Evolutionary conservation across 1,140 invertebrate genomes (phyloP).

Genomic region (Kradibia gibbosae): DNA sequence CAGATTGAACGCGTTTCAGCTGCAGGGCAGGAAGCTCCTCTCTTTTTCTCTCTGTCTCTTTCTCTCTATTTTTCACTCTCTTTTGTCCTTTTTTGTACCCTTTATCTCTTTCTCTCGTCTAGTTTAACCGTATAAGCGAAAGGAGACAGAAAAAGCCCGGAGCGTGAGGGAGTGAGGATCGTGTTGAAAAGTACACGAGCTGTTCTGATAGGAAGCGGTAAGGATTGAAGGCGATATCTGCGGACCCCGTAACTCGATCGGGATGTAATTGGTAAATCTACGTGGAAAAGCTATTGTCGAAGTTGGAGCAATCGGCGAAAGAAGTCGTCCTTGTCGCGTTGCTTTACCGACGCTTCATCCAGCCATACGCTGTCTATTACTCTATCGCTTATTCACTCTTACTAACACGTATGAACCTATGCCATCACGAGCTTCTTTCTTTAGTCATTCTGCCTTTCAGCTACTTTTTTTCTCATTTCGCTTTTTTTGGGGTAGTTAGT

Average conservation of each 20-base stretch:
- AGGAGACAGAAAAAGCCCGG: slow-evolving; percentile 39
- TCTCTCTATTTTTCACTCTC: slow-evolving; percentile 15
- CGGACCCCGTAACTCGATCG: slow-evolving; percentile 43
- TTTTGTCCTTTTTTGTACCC: background rate
- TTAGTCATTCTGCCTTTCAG: background rate
- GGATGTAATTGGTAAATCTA: slow-evolving; percentile 57
- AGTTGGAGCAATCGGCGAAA: slow-evolving; percentile 49
- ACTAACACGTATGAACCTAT: background rate
- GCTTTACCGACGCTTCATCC: slow-evolving; percentile 6
- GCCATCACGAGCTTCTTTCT: slow-evolving; percentile 7
- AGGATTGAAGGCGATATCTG: slow-evolving; percentile 26
- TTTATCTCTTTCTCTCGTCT: background rate
- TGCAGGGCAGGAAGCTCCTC: slow-evolving; percentile 13
- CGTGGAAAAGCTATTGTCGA: slow-evolving; percentile 55
- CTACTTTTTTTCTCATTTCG: background rate
- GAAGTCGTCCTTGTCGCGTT: slow-evolving; percentile 37
- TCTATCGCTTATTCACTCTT: background rate
- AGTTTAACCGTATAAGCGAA: slow-evolving; percentile 24
- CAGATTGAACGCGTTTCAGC: slow-evolving; percentile 46
- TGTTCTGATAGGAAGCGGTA: slow-evolving; percentile 35
- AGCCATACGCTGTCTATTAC: background rate
- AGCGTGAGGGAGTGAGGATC: slow-evolving; percentile 36
- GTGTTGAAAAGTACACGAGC: slow-evolving; percentile 53
- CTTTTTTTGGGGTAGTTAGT: background rate
- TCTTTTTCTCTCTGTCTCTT: slow-evolving; percentile 3